These are phyloP conservation scores for Oreochromis mossambicus DNA, from an alignment of 2,797 vertebrate genomes.

Conservation along the genomic window DNA sequence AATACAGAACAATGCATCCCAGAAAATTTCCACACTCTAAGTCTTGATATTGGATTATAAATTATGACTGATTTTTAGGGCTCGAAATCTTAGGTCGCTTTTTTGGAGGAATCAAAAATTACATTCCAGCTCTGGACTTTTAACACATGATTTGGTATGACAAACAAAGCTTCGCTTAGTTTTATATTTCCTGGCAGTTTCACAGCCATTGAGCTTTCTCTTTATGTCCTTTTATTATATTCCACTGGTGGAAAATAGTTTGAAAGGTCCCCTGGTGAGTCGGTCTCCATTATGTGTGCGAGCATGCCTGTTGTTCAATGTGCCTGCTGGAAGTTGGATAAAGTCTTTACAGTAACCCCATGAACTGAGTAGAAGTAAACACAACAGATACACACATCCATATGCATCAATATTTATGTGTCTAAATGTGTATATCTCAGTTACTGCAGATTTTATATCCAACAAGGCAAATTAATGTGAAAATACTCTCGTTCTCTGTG, in stretches of 20 bases:
- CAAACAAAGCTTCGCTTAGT: slow-evolving; percentile 13
- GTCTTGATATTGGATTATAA: neutral
- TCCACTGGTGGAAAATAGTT: slow-evolving; percentile 31
- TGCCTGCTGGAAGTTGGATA: neutral
- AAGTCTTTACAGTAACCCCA: neutral
- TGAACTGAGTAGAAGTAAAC: neutral
- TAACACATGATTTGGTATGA: neutral
- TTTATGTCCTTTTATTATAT: slow-evolving; percentile 27
- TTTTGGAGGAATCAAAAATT: neutral
- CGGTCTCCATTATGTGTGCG: neutral
- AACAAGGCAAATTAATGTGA: neutral
- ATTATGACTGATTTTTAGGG: neutral
- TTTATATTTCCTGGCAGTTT: slow-evolving; percentile 42
- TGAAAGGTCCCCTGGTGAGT: slow-evolving; percentile 24
- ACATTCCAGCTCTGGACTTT: neutral
- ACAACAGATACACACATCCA: neutral
- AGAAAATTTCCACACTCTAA: neutral
- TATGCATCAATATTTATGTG: neutral
- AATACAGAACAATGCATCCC: neutral
- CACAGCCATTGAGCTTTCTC: slow-evolving; percentile 3
- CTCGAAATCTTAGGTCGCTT: neutral
- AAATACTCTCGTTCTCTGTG: neutral
- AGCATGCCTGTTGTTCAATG: neutral
- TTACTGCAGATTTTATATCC: neutral
- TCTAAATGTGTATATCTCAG: neutral